phyloP scores from a whole-genome alignment of 2,888 invertebrate species.

The Celastrina argiolus region DNA sequence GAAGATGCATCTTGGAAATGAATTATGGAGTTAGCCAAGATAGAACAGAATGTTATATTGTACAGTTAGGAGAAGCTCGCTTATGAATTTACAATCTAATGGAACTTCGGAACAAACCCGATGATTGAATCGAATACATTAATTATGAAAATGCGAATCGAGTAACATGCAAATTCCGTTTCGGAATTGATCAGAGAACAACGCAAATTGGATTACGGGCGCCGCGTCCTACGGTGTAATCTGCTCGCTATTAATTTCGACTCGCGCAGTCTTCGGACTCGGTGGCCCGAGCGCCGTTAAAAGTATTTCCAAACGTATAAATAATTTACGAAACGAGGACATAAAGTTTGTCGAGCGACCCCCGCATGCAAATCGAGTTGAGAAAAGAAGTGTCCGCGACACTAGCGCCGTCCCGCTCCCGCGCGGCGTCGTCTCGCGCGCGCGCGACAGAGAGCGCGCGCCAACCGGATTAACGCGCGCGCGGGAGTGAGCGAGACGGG shows the following conservation, averaged over 20 bases:
- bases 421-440: slow-evolving; percentile 38
- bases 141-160: slow-evolving; percentile 31
- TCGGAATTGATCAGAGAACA: slow-evolving; percentile 43
- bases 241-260: slow-evolving; percentile 64
- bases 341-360: slow-evolving; percentile 74
- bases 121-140: slow-evolving; percentile 30
- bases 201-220: slow-evolving; percentile 49
- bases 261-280: slow-evolving; percentile 52
- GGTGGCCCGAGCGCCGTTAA: slow-evolving; percentile 64
- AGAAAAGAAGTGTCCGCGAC: slow-evolving; percentile 67
- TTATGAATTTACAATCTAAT: slow-evolving; percentile 22
- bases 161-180: slow-evolving; percentile 34
- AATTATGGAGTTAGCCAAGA: not conserved
- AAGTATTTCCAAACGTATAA: slow-evolving; percentile 76
- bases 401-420: slow-evolving; percentile 59
- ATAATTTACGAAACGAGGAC: slow-evolving; percentile 77
- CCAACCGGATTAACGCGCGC: slow-evolving; percentile 40
- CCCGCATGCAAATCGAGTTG: slow-evolving; percentile 77
- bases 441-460: slow-evolving; percentile 41
- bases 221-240: slow-evolving; percentile 49
- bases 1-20: not conserved
- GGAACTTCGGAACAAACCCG: slow-evolving; percentile 22
- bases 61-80: not conserved
- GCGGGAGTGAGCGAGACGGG: slow-evolving; percentile 59
- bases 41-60: slow-evolving; percentile 7